A percentile compares a stretch with the other conserved stretches of the same genome.
These are phyloP conservation scores for Neodontobutis hainanensis DNA, from an alignment of 2,113 vertebrate species.

Conservation along the genomic window DNA sequence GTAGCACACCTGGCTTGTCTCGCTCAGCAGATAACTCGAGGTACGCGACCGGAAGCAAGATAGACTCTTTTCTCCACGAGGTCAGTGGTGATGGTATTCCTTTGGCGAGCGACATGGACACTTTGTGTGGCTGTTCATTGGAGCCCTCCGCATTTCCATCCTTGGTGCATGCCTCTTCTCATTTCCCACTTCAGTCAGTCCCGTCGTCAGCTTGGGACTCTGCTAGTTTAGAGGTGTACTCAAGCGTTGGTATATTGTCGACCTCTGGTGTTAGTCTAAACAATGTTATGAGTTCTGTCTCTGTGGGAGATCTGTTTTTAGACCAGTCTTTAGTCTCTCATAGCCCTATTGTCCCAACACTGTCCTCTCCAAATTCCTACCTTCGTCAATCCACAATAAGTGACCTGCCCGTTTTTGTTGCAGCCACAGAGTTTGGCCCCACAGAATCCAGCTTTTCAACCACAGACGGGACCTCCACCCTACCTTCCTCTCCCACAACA, in stretches of 20 bases:
- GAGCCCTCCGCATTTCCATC: constrained; percentile 40
- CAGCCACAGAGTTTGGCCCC: constrained; percentile 67
- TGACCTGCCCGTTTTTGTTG: constrained; percentile 79
- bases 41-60: constrained; percentile 40
- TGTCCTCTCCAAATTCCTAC: constrained; percentile 64
- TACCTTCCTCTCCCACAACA: constrained; percentile 51
- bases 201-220: constrained; percentile 53
- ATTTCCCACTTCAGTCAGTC: constrained; percentile 35
- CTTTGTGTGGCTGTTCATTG: constrained; percentile 60
- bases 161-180: constrained; percentile 64
- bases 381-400: constrained; percentile 64
- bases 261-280: constrained; percentile 69
- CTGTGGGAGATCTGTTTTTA: constrained; percentile 37
- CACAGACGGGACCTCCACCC: constrained; percentile 63
- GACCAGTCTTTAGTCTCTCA: constrained; percentile 61
- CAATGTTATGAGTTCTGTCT: constrained; percentile 43
- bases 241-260: constrained; percentile 52
- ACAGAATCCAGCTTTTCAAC: constrained; percentile 64
- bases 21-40: constrained; percentile 68
- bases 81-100: constrained; percentile 42
- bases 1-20: constrained; percentile 69
- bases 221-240: constrained; percentile 42
- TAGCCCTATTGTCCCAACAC: constrained; percentile 38
- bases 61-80: constrained; percentile 58
- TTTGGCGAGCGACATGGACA: constrained; percentile 45